These are phyloP conservation scores for Nerophis ophidion DNA, from an alignment of 2,113 vertebrate species.

Conservation along the genomic window DNA sequence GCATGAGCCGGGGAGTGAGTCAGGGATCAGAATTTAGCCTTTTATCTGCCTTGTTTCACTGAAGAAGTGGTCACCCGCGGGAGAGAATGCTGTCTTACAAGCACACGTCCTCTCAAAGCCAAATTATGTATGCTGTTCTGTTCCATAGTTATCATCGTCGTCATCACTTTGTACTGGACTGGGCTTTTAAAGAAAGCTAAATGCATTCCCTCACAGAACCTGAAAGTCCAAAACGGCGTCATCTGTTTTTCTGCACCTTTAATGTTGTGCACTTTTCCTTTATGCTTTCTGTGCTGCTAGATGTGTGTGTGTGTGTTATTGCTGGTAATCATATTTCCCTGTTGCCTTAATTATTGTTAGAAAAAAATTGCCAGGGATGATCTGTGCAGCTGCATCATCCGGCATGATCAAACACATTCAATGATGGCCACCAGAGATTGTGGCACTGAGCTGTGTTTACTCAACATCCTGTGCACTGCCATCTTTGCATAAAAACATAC, in stretches of 20 bases:
- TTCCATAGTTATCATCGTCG: conserved; percentile 19
- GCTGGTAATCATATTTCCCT: conserved; percentile 4
- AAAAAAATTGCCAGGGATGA: conserved; percentile 22
- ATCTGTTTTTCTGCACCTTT: conserved; percentile 14
- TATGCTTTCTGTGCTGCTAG: background rate
- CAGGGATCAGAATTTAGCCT: conserved; percentile 56
- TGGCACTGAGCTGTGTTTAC: conserved; percentile 45
- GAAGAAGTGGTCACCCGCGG: conserved; percentile 56
- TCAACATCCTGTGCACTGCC: conserved; percentile 25
- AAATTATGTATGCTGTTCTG: conserved; percentile 42
- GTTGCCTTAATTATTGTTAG: conserved; percentile 20
- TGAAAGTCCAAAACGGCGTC: conserved; percentile 15
- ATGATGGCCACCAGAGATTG: conserved; percentile 33
- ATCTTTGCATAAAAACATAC: conserved; percentile 38
- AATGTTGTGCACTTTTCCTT: conserved; percentile 1
- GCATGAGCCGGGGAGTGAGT: conserved; percentile 60
- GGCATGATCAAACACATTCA: conserved; percentile 45
- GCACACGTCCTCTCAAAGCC: conserved; percentile 23
- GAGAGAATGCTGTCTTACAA: conserved; percentile 43
- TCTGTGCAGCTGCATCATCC: conserved; percentile 42
- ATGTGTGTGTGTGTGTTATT: background rate
- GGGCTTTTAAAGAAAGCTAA: conserved; percentile 18
- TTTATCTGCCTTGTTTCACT: conserved; percentile 70
- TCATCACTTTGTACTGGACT: conserved; percentile 15
- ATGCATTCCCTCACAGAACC: background rate